Evolutionary conservation across 1,140 invertebrate species (phyloP).

Genomic region (Magallana ariakensis): DNA sequence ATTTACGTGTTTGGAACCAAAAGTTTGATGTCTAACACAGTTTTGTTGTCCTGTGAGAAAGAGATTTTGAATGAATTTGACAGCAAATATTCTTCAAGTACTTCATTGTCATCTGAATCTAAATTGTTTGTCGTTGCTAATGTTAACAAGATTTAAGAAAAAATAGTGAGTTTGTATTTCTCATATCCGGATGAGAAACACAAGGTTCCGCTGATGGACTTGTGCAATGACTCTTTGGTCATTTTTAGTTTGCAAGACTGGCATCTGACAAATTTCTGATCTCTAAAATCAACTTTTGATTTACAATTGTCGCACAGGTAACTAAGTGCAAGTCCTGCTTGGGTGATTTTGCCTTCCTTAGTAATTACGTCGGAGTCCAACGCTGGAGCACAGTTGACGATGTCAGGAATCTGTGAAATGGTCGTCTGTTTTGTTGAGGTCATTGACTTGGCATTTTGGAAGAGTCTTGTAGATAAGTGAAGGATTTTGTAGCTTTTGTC

Average conservation of each 20-base stretch:
- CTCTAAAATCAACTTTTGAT: not conserved
- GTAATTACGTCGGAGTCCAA: not conserved
- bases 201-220: not conserved
- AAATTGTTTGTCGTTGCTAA: conserved; percentile 9
- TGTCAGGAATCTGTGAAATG: conserved; percentile 5
- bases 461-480: conserved; percentile 5
- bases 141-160: conserved; percentile 2
- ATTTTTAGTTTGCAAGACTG: conserved; percentile 13
- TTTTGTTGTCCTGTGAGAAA: conserved; percentile 10
- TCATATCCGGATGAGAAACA: not conserved
- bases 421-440: not conserved
- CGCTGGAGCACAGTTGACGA: not conserved
- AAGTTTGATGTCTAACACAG: conserved; percentile 11
- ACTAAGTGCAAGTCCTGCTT: not conserved
- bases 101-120: not conserved
- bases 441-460: not conserved
- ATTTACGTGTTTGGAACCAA: not conserved
- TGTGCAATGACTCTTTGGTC: not conserved
- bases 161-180: not conserved
- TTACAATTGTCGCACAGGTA: not conserved
- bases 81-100: conserved; percentile 16
- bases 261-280: not conserved
- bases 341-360: conserved; percentile 2
- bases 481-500: conserved; percentile 5
- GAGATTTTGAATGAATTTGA: conserved; percentile 10